Evolutionary conservation across 2,113 vertebrate species (phyloP).

Genomic region (Rhinoptilus africanus): DNA sequence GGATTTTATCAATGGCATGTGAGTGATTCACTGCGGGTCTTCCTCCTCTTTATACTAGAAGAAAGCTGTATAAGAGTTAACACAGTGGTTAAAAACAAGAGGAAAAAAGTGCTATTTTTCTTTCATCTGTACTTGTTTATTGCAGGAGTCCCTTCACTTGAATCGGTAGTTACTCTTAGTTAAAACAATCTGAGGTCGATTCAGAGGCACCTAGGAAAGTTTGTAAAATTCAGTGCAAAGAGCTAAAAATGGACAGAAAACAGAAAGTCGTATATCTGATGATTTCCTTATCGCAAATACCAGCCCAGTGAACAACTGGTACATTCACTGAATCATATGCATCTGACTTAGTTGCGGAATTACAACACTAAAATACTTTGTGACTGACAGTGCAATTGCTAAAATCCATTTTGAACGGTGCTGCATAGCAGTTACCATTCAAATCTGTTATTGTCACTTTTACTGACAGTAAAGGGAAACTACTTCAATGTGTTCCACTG

Average conservation of each 20-base stretch:
- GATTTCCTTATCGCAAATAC: background rate
- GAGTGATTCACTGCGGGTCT: background rate
- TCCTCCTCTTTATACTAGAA: background rate
- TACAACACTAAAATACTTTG: background rate
- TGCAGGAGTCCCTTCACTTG: background rate
- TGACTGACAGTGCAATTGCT: background rate
- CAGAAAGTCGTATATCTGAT: background rate
- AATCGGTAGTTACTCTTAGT: background rate
- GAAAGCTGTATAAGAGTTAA: background rate
- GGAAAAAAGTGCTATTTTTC: background rate
- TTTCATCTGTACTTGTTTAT: background rate
- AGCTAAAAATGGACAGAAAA: background rate
- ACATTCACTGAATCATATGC: background rate
- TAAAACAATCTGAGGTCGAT: background rate
- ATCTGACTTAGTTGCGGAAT: background rate
- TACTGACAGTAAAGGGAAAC: background rate
- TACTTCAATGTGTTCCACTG: background rate
- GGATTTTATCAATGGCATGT: background rate
- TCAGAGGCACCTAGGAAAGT: background rate
- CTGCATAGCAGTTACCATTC: background rate
- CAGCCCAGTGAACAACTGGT: background rate
- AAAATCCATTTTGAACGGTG: background rate
- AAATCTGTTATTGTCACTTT: background rate
- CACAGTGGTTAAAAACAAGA: background rate
- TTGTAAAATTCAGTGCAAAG: background rate